These are phyloP conservation scores for Philopotamus ludificatus DNA, from an alignment of 1,140 invertebrate genomes.

Conservation along the genomic window DNA sequence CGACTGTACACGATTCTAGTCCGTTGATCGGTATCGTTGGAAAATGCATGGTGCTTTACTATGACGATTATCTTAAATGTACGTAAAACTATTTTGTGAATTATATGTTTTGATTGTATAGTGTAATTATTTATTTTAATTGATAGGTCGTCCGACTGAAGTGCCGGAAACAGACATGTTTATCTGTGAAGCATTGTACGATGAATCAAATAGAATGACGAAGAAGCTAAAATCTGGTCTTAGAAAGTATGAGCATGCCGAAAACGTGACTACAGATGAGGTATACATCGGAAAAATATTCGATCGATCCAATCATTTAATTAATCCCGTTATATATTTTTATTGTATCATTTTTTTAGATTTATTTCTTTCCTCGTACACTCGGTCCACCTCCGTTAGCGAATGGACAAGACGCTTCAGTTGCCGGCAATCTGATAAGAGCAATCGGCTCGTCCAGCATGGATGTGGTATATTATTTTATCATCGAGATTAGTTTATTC, in stretches of 20 bases:
- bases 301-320: too few relatives aligned
- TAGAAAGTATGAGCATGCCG: constrained; percentile 81
- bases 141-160: constrained; percentile 86
- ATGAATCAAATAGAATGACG: constrained; percentile 81
- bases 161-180: constrained; percentile 90
- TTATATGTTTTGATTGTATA: too few relatives aligned
- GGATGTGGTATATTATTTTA: constrained; percentile 4
- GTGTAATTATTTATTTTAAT: constrained; percentile 1
- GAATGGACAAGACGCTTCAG: constrained; percentile 44
- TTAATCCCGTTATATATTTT: background rate
- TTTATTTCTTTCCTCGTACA: constrained; percentile 51
- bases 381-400: constrained; percentile 52
- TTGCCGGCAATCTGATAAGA: constrained; percentile 23
- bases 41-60: constrained; percentile 87
- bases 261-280: constrained; percentile 88
- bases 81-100: constrained; percentile 50
- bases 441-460: constrained; percentile 28
- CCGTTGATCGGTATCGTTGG: constrained; percentile 87
- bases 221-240: constrained; percentile 73
- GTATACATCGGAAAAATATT: too few relatives aligned
- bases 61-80: constrained; percentile 89
- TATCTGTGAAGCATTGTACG: constrained; percentile 91
- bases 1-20: constrained; percentile 88
- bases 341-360: constrained; percentile 39
- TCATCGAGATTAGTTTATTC: background rate